Base-by-base conservation (phyloP, 2,888 invertebrate species). In the Aleiodes alternator region DNA sequence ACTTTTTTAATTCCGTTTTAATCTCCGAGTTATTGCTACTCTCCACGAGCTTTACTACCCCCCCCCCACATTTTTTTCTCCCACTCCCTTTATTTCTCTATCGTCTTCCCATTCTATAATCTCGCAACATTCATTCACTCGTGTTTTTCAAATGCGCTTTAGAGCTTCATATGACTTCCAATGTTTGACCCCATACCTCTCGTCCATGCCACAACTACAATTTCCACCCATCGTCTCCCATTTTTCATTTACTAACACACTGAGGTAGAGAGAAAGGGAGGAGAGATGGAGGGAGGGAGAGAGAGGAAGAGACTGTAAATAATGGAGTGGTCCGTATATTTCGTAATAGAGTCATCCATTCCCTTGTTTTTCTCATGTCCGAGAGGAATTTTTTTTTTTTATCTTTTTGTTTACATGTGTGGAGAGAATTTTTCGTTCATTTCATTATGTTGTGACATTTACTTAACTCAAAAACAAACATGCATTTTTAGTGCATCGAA, bases 1-100 rank as follows among this genome's bases (percentile, higher is more conserved):
- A 86, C 84, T 83, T 86, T 86, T 88, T 88, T 86, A 87, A 87
- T 88, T 88, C 86, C 85, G 82, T 87, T 88, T 87, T 88, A 87
- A 88, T 88, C 88, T 87, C 85, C 83, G 83, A 85, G 88, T 88
- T 88, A 88, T 88, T 88, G 86, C 88, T 84, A 84, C 85, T 84
- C 84, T 82, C 82, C 79, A 78, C 61, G 48, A 31, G 55, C 68
- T 61, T 50, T 70, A 6, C 48, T 34, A 55, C 51, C 56, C 43
- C 53, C 11, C 53, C 23, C 23, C 23, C 23, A 23, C 23, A 23
- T 1, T 23, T 23, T 23, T 23, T 23, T 23, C 23, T 23, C 23
- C 23, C 23, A 23, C 29, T 53, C 29, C 9, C 53, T 23, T 57
- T 61, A 31, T 59, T 48, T 31, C 64, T 48, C 6, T 73, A 64